A percentile compares a stretch with the other conserved stretches of the same genome.
Conservation (phyloP, 1,140 invertebrate genomes). For the Dysdera silvatica region DNA sequence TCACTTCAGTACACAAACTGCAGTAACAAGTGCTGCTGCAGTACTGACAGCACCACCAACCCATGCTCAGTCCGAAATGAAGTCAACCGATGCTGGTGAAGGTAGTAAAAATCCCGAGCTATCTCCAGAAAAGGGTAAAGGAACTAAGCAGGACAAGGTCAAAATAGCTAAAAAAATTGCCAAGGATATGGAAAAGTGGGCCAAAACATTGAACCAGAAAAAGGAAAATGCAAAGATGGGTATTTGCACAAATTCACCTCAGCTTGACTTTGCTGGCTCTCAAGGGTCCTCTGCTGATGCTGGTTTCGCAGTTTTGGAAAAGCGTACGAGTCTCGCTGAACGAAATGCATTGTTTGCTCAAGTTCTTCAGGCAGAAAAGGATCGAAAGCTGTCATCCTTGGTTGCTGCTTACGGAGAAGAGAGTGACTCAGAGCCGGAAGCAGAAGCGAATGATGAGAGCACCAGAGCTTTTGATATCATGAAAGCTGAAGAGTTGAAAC, state of each 20-base stretch:
- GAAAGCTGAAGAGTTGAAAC: slow-evolving; percentile 48
- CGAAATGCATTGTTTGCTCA: not conserved
- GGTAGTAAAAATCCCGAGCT: slow-evolving; percentile 36
- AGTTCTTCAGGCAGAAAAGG: not conserved
- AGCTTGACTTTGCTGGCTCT: slow-evolving; percentile 31
- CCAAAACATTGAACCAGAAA: slow-evolving; percentile 92
- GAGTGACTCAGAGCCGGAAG: slow-evolving; percentile 55
- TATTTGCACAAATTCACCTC: slow-evolving; percentile 35
- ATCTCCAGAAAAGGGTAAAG: slow-evolving; percentile 44
- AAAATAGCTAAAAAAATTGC: slow-evolving; percentile 97
- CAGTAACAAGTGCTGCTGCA: slow-evolving; percentile 19
- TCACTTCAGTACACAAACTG: not conserved
- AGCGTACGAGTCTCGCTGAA: no score
- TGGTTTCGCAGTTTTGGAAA: slow-evolving; percentile 75
- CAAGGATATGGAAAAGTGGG: slow-evolving; percentile 94
- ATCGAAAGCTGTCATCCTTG: slow-evolving; percentile 40
- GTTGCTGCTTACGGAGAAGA: slow-evolving; percentile 70
- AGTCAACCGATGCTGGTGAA: slow-evolving; percentile 4
- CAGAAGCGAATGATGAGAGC: slow-evolving; percentile 41
- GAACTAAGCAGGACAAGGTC: slow-evolving; percentile 70
- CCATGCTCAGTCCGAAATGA: no score
- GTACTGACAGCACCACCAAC: slow-evolving; percentile 51
- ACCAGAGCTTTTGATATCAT: slow-evolving; percentile 48
- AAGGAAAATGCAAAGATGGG: slow-evolving; percentile 73
- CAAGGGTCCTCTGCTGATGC: slow-evolving; percentile 67